Base-by-base conservation (phyloP, 1,140 invertebrate genomes). In the Neodiprion fabricii region DNA sequence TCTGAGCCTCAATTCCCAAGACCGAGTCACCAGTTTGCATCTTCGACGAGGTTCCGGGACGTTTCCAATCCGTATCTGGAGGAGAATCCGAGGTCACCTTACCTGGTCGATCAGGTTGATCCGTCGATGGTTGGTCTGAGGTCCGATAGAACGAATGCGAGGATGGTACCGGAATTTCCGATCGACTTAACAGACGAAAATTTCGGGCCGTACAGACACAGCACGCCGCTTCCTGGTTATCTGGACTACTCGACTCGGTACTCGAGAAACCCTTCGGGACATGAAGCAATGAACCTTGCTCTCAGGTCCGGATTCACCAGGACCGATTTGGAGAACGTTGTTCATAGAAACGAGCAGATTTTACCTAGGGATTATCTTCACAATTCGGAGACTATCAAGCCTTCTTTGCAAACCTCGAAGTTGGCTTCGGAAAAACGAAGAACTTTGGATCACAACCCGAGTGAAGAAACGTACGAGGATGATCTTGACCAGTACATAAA, bases 401-500 rank as follows among this genome's bases (percentile, higher is more conserved):
- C 28, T 40, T 40, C 53, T 61, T 61, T 61, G 53, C 9, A 61
- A 10, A 69, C 67, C 23, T n/a, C 67, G 21, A 47, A 49, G 67
- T 61, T 76, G 72, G 69, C 49, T 40, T 11, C 72, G 66, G 47
- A 28, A 40, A 49, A 68, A 72, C 17, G 67, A 17, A 1, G 72
- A 67, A 67, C 14, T 28, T 9, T 61, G 70, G 12, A 73, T 74
- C 4, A 28, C 73, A n/a, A 11, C n/a, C 67, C 23, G 50, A 69
- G 10, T 28, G 72, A 49, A 49, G 72, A 23, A 50, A 23, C 67
- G 69, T 70, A 8, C 12, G 80, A 84, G 11, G 81, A 81, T 68
- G 84, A 86, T 67, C 48, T 87, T 8, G 85, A 86, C 7, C 74
- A 73, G 0, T 87, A 86, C 48, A 83, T 88, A 5, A 76, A 74